Base-by-base conservation (phyloP, 1,140 invertebrate genomes). In the Stegodyphus mimosarum region DNA sequence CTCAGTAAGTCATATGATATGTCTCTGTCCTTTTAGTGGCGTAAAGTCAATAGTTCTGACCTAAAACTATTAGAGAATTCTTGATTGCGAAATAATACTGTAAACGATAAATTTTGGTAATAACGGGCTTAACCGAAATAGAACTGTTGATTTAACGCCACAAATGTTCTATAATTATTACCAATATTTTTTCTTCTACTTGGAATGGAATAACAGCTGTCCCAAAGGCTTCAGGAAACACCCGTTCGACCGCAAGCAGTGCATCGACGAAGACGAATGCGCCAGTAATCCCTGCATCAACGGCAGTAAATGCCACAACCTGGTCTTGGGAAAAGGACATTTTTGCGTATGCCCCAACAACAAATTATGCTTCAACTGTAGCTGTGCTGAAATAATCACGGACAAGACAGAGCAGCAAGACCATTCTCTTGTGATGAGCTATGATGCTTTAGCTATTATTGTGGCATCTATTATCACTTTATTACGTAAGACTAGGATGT, bases 181-280 rank as follows among this genome's bases (percentile, higher is more conserved):
- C 33, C 33, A 33, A 33, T 33, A 33, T 33, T 33, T 33, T 33
- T 33, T 33, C 33, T 33, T 33, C 33, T 33, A 33, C 33, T 33
- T 33, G 33, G 33, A 33, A 33, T 33, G 33, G 33, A 33, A 33
- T 33, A 33, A 33, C 33, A 94, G 96, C 96, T 98, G 96, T 92
- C 96, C 96, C 83, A 95, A 96, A 91, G 96, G 96, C 90, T 94
- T 95, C 89, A 93, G 96, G 89, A 94, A 96, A 90, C 95, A 86
- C 48, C 83, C 96, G 33, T 93, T 94, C 69, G 96, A 97, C 91
- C 94, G 94, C 87, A 96, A 97, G 91, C 94, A 95, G 88, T 98
- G 97, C 90, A 94, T 94, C 91, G 96, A 98, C 91, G 95, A 96
- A 90, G 96, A 98, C 91, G 96, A 98, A 90, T 98, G 96, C 90